Evolutionary conservation across 2,888 invertebrate species (phyloP), one percentile per base, ranked within the genome.

Genomic region (Lissonota sp.): DNA sequence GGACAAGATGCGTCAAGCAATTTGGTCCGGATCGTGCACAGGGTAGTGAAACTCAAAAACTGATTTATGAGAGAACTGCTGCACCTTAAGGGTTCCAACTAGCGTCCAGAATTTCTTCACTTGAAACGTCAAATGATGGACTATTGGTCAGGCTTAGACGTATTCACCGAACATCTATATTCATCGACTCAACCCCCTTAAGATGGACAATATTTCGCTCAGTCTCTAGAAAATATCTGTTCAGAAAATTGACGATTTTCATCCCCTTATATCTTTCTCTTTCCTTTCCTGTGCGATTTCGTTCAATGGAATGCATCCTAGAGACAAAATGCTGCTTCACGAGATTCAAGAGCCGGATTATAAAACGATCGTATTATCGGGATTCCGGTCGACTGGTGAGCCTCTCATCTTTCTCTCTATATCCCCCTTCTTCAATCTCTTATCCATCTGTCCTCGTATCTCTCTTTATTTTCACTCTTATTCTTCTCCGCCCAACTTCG

Each of bases 361-460:
- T 83, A 80, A 86, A 79, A 84, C 88, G 84, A 87, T 87, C 83
- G 83, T 83, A 84, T 86, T 87, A 85, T 87, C 85, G 85, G 75
- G 83, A 84, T 84, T 85, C 80, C 76, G 73, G 51, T 73, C 73
- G 72, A 77, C 63, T 77, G 63, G 77, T 69, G 6, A 16, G 53
- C 53, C 12, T 14, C 12, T 53, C 6, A 70, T 70, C 71, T 75
- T 71, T 82, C 58, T 39, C 39, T 57, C 60, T 26, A 53, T 14
- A 53, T 53, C 6, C 70, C 73, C 71, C 73, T 71, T 82, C 55
- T 42, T 57, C 51, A 70, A 63, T 62, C 64, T 40, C 63, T 70
- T 12, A 71, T 63, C 73, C 74, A 58, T 53, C 73, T 77, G 73
- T 67, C 57, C 62, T 63, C 63, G 57, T 49, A 72, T 63, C 64